phyloP scores from a whole-genome alignment of 2,797 vertebrate species.

The Spizella passerina region DNA sequence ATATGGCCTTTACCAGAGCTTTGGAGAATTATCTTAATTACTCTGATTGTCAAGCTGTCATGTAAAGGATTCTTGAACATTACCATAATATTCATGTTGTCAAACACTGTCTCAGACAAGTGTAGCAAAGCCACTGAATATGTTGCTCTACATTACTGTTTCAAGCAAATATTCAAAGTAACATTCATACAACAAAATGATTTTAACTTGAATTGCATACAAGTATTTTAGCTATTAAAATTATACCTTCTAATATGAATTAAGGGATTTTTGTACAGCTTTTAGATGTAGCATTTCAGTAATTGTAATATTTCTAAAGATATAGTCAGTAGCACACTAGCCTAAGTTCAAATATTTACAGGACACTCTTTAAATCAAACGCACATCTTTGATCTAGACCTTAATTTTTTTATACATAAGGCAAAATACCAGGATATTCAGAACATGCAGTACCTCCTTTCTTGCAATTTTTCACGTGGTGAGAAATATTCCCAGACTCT shows the following conservation, averaged over 20 bases:
- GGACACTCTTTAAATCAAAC: not conserved
- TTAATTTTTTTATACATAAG: not conserved
- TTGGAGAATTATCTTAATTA: not conserved
- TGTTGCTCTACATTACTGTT: not conserved
- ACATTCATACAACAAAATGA: not conserved
- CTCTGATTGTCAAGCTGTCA: not conserved
- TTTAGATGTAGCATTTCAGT: not conserved
- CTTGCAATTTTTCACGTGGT: not conserved
- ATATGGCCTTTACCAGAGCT: not conserved
- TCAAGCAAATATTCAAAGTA: not conserved
- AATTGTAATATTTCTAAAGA: not conserved
- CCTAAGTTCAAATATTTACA: not conserved
- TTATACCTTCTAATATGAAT: not conserved
- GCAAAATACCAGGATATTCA: not conserved
- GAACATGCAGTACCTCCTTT: not conserved
- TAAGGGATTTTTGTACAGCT: accelerated
- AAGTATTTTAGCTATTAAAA: not conserved
- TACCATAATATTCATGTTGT: not conserved
- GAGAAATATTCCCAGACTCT: not conserved
- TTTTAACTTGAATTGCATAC: not conserved
- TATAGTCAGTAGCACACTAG: not conserved
- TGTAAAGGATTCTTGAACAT: not conserved
- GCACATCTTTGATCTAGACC: not conserved
- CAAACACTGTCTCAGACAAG: not conserved
- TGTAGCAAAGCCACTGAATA: not conserved